phyloP scores from a whole-genome alignment of 2,888 invertebrate species.

The Priocnemis perturbator region DNA sequence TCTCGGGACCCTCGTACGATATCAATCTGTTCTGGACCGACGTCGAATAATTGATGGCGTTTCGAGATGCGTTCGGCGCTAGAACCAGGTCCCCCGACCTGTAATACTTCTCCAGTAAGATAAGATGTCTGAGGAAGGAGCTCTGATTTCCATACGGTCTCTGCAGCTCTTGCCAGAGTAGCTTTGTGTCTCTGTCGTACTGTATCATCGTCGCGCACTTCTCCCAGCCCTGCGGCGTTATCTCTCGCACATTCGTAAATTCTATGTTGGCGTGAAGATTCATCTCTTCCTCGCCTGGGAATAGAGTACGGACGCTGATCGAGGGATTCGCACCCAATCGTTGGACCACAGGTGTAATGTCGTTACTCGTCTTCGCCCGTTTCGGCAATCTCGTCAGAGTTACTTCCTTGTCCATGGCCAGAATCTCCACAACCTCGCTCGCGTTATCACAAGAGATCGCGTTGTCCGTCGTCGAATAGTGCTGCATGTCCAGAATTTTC shows the following conservation, averaged over 20 bases:
- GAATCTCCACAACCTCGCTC: slow-evolving; percentile 70
- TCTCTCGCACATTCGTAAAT: slow-evolving; percentile 83
- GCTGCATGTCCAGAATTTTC: slow-evolving; percentile 65
- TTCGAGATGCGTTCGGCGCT: slow-evolving; percentile 84
- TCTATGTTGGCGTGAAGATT: slow-evolving; percentile 86
- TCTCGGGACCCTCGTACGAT: slow-evolving; percentile 81
- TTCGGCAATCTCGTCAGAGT: slow-evolving; percentile 78
- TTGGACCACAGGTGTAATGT: slow-evolving; percentile 80
- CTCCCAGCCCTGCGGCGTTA: slow-evolving; percentile 91
- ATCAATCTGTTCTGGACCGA: slow-evolving; percentile 87
- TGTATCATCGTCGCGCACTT: slow-evolving; percentile 87
- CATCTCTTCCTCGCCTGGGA: slow-evolving; percentile 90
- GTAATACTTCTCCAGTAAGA: slow-evolving; percentile 89
- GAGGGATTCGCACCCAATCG: slow-evolving; percentile 86
- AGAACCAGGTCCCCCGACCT: slow-evolving; percentile 87
- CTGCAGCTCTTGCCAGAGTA: slow-evolving; percentile 88
- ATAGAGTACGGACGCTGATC: slow-evolving; percentile 87
- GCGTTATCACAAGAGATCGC: slow-evolving; percentile 49
- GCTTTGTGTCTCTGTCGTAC: slow-evolving; percentile 88
- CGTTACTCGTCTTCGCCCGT: slow-evolving; percentile 75
- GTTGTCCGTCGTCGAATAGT: slow-evolving; percentile 45
- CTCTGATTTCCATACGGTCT: slow-evolving; percentile 92
- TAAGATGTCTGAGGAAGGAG: slow-evolving; percentile 88
- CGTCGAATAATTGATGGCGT: slow-evolving; percentile 86
- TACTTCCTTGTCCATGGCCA: slow-evolving; percentile 79